Evolutionary conservation across 92 coral and sea anemone species (phyloP).

Genomic region (Epizoanthus ramosus): DNA sequence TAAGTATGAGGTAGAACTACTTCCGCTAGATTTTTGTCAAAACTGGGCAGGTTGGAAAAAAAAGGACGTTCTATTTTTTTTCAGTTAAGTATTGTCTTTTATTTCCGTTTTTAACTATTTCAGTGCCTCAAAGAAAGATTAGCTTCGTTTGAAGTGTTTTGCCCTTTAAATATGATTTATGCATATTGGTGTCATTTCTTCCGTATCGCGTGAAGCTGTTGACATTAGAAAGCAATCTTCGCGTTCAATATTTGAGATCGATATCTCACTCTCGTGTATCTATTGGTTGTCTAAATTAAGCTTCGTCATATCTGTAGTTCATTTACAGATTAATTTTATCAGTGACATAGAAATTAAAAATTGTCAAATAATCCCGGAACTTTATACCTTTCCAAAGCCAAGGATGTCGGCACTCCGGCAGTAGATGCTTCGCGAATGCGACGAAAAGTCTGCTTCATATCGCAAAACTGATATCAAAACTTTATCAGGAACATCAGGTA

Average conservation of each 20-base stretch:
- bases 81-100: too few relatives aligned
- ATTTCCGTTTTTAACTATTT: too few relatives aligned
- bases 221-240: background rate
- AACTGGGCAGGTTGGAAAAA: too few relatives aligned
- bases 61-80: too few relatives aligned
- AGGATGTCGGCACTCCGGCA: background rate
- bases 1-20: too few relatives aligned
- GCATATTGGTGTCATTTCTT: background rate
- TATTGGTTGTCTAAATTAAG: background rate
- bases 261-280: too few relatives aligned
- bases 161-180: too few relatives aligned
- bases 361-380: conserved; percentile 4
- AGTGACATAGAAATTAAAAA: background rate
- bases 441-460: background rate
- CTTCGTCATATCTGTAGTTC: background rate
- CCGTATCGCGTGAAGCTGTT: background rate
- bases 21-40: too few relatives aligned
- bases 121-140: background rate
- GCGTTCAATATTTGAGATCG: background rate
- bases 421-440: background rate
- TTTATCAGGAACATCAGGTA: too few relatives aligned
- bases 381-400: background rate
- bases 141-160: background rate
- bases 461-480: too few relatives aligned
- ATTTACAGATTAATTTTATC: background rate